Evolutionary conservation across 2,113 vertebrate species (phyloP).

Genomic region (Pelmatolapia mariae): DNA sequence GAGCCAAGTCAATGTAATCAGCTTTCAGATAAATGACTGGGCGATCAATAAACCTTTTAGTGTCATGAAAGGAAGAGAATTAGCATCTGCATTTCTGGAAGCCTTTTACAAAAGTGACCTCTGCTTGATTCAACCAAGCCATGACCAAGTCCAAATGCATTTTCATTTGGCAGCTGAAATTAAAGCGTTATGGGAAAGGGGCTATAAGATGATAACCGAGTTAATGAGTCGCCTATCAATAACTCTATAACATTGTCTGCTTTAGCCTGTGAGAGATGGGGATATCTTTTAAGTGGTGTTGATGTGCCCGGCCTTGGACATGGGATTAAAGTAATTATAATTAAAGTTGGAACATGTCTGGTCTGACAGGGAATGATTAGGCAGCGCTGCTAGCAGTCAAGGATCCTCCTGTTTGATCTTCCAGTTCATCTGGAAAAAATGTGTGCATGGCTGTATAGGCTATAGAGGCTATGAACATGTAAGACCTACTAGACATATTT

Average conservation of each 20-base stretch:
- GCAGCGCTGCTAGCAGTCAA: background rate
- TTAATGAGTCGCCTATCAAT: slow-evolving; percentile 10
- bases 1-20: slow-evolving; percentile 12
- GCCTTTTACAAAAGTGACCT: slow-evolving; percentile 24
- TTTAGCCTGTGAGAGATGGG: background rate
- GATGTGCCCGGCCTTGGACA: background rate
- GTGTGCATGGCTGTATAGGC: background rate
- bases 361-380: background rate
- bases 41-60: slow-evolving; percentile 25
- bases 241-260: background rate
- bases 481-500: background rate
- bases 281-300: background rate
- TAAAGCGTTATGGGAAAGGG: background rate
- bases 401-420: background rate
- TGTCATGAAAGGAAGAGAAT: background rate
- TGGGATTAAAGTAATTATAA: background rate
- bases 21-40: background rate
- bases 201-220: background rate
- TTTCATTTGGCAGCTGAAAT: background rate
- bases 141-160: background rate
- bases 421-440: background rate
- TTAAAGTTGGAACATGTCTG: background rate
- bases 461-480: background rate
- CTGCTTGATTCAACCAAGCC: background rate
- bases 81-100: background rate